phyloP scores from a whole-genome alignment of 1,140 invertebrate species.

The Sesamia nonagrioides region DNA sequence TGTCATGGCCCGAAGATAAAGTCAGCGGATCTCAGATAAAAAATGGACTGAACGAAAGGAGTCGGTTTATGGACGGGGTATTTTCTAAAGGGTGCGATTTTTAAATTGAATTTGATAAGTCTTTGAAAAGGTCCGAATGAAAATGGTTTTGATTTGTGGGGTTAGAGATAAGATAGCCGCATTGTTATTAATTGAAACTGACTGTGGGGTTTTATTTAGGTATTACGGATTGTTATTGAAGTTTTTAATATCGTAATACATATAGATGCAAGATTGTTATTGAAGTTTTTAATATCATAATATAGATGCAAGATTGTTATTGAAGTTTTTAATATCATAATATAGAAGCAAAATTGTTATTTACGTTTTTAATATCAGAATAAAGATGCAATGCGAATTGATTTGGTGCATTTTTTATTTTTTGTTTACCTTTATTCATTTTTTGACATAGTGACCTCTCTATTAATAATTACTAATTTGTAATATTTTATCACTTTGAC shows the following conservation, averaged over 20 bases:
- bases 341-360: too few species aligned
- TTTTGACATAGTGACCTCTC: neutral
- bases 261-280: too few species aligned
- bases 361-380: neutral
- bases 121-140: slow-evolving; percentile 54
- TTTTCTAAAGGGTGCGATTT: slow-evolving; percentile 60
- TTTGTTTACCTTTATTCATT: neutral
- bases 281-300: neutral
- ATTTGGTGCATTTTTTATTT: neutral
- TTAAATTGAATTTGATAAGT: slow-evolving; percentile 67
- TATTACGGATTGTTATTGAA: neutral
- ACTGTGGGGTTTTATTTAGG: slow-evolving; percentile 4
- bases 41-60: slow-evolving; percentile 59
- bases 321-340: neutral
- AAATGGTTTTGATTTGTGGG: slow-evolving; percentile 66
- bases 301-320: too few species aligned
- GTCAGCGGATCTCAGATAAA: slow-evolving; percentile 67
- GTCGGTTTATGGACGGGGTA: slow-evolving; percentile 50
- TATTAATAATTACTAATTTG: too few species aligned
- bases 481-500: too few species aligned
- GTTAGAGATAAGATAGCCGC: slow-evolving; percentile 61
- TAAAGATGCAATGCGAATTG: neutral
- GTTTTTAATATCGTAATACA: too few species aligned
- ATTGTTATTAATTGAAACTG: slow-evolving; percentile 52
- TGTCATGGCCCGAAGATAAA: slow-evolving; percentile 67